phyloP scores from a whole-genome alignment of 1,140 invertebrate genomes.

The Triops cancriformis region DNA sequence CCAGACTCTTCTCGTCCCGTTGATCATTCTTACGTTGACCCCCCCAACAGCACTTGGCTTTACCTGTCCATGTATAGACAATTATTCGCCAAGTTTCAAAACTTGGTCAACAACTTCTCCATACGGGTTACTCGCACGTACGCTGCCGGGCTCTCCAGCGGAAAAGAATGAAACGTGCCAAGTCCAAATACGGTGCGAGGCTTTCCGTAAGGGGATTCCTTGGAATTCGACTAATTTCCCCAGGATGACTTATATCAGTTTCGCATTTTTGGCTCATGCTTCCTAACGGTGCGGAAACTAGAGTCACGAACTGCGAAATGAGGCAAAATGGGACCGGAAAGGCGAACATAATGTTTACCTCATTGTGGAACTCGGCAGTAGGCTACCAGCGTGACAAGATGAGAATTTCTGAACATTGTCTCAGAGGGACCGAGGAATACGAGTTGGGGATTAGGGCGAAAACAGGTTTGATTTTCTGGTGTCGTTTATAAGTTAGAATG shows the following conservation, averaged over 20 bases:
- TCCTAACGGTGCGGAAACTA: not conserved
- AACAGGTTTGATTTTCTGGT: not conserved
- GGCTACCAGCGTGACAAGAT: not conserved
- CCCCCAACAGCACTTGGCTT: not conserved
- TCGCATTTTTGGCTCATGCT: not conserved
- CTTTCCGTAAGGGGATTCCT: not conserved
- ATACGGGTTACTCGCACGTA: not conserved
- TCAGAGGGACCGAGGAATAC: not conserved
- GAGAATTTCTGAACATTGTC: not conserved
- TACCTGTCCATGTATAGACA: conserved; percentile 3
- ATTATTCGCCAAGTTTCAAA: not conserved
- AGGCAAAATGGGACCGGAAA: not conserved
- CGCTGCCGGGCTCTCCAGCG: not conserved
- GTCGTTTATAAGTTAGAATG: not conserved
- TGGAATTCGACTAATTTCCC: not conserved
- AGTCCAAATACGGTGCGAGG: too few relatives aligned
- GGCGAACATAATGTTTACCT: not conserved
- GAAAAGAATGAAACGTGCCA: too few relatives aligned
- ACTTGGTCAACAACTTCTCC: not conserved
- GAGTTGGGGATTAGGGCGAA: not conserved
- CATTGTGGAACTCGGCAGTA: not conserved
- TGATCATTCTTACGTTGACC: not conserved
- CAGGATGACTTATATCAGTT: not conserved
- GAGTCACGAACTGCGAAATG: not conserved
- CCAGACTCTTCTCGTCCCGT: not conserved